Percentiles rank a stretch among this genome's conserved stretches.
Evolutionary conservation across 1,140 invertebrate genomes (phyloP).

Genomic region (Eueides isabella): DNA sequence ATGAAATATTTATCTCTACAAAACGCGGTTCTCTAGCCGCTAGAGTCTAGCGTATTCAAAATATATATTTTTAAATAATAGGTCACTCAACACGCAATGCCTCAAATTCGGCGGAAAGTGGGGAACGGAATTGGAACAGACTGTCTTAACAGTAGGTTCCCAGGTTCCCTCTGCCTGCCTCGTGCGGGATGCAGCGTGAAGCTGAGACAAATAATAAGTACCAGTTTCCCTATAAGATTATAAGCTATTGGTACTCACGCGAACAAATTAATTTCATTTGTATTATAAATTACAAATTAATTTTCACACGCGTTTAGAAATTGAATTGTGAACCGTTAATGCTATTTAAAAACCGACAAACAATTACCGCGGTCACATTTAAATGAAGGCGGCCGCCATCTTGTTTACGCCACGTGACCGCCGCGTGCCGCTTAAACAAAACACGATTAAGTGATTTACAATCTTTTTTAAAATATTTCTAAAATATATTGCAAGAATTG

Average conservation of each 20-base stretch:
- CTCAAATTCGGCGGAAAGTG: too few relatives aligned
- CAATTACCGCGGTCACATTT: conserved; percentile 44
- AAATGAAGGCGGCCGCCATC: conserved; percentile 44
- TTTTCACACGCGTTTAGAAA: conserved; percentile 27
- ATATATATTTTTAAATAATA: too few relatives aligned
- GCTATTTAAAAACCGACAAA: conserved; percentile 43
- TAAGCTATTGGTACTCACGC: background rate
- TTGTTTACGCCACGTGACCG: conserved; percentile 46
- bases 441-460: conserved; percentile 44
- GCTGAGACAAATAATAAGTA: too few relatives aligned
- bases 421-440: conserved; percentile 45
- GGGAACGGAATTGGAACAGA: too few relatives aligned
- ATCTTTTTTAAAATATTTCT: conserved; percentile 16
- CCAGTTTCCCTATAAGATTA: background rate
- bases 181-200: too few relatives aligned
- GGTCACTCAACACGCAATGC: too few relatives aligned
- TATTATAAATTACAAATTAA: conserved; percentile 20
- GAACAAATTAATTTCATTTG: conserved; percentile 3
- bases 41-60: too few relatives aligned
- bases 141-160: too few relatives aligned
- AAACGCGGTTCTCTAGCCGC: too few relatives aligned
- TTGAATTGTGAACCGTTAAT: conserved; percentile 37
- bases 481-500: background rate
- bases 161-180: too few relatives aligned
- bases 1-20: too few relatives aligned